Conservation (phyloP, 2,888 invertebrate species). For the Ectropis crepuscularia region DNA sequence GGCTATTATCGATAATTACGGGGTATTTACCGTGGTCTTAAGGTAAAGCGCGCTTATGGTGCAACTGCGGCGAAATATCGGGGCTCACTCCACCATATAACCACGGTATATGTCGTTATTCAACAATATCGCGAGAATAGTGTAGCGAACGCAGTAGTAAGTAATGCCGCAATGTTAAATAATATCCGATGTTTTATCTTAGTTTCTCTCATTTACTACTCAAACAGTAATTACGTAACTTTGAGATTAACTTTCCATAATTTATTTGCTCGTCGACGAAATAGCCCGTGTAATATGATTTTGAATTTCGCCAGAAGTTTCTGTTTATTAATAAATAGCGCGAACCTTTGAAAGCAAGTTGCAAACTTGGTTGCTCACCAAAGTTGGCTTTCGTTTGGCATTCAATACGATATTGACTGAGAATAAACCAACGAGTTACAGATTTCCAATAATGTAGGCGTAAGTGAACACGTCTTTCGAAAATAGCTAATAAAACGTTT, state of each 20-base stretch:
- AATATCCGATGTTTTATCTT: conserved; percentile 11
- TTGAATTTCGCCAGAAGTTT: conserved; percentile 23
- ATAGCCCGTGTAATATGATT: conserved; percentile 22
- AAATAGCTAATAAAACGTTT: conserved; percentile 6
- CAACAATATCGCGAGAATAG: too few relatives aligned
- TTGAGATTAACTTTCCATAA: conserved; percentile 30
- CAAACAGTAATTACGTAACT: conserved; percentile 22
- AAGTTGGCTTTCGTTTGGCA: conserved; percentile 18
- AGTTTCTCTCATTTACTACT: conserved; percentile 19
- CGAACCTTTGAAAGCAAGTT: conserved; percentile 7
- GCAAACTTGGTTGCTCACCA: conserved; percentile 16
- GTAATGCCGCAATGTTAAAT: too few relatives aligned
- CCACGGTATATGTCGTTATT: too few relatives aligned
- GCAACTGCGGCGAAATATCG: too few relatives aligned
- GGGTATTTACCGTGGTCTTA: too few relatives aligned
- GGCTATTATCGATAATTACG: too few relatives aligned
- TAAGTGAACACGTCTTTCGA: conserved; percentile 4
- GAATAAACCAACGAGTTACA: conserved; percentile 16
- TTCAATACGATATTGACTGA: conserved; percentile 20
- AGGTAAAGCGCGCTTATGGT: too few relatives aligned
- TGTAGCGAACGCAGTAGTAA: too few relatives aligned
- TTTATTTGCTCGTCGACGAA: conserved; percentile 19
- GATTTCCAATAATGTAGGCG: conserved; percentile 9
- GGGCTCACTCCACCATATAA: too few relatives aligned
- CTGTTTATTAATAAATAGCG: conserved; percentile 19